These are phyloP conservation scores for Sebastes itinus DNA, from an alignment of 2,797 vertebrate genomes.

Conservation along the genomic window DNA sequence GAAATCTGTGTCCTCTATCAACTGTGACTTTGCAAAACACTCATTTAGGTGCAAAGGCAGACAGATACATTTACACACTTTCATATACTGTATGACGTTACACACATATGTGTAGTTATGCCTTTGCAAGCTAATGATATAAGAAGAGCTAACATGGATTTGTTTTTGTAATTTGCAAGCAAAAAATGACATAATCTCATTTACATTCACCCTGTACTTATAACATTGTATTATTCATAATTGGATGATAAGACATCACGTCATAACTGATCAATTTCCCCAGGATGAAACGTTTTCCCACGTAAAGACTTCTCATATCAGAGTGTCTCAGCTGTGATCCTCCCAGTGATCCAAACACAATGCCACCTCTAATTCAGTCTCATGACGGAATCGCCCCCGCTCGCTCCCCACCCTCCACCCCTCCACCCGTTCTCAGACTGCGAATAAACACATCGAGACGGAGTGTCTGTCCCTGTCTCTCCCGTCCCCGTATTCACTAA, in stretches of 20 bases:
- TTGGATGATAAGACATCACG: background rate
- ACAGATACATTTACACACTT: slow-evolving; percentile 48
- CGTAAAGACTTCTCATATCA: slow-evolving; percentile 36
- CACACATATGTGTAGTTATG: background rate
- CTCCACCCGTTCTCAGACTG: slow-evolving; percentile 68
- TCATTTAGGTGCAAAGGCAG: slow-evolving; percentile 40
- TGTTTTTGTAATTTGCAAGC: background rate
- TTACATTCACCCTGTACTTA: background rate
- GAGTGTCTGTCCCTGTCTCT: slow-evolving; percentile 81
- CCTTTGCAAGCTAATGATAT: background rate
- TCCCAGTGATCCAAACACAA: slow-evolving; percentile 65
- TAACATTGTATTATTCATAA: background rate
- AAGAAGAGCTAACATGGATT: background rate
- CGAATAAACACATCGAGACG: slow-evolving; percentile 79
- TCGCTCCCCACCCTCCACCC: background rate
- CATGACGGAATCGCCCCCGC: slow-evolving; percentile 66
- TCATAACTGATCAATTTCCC: slow-evolving; percentile 9
- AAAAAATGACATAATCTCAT: background rate
- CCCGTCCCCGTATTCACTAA: slow-evolving; percentile 73
- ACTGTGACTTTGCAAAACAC: slow-evolving; percentile 78
- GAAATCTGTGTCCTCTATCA: slow-evolving; percentile 85
- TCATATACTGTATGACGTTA: background rate
- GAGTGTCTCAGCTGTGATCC: slow-evolving; percentile 58
- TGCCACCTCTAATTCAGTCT: slow-evolving; percentile 71
- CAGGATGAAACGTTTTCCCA: slow-evolving; percentile 22